Conservation (phyloP, 2,888 invertebrate genomes). For the Eupithecia inturbata region DNA sequence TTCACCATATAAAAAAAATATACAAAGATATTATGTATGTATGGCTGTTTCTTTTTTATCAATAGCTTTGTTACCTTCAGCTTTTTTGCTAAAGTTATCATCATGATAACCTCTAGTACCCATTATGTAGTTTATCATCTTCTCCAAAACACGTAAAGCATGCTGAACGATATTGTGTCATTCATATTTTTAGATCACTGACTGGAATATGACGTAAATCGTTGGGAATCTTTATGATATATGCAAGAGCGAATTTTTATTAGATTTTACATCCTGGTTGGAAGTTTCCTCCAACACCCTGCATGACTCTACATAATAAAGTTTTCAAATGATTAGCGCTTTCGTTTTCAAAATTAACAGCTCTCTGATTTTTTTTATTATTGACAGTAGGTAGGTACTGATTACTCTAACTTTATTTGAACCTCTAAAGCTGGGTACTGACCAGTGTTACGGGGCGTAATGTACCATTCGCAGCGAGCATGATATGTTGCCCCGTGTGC, state of each 20-base stretch:
- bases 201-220: constrained; percentile 25
- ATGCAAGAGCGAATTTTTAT: background rate
- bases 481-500: too few relatives aligned
- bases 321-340: background rate
- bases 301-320: background rate
- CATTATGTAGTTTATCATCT: constrained; percentile 23
- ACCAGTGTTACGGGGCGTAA: too few relatives aligned
- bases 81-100: constrained; percentile 13
- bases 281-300: background rate
- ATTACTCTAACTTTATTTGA: background rate
- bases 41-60: too few relatives aligned
- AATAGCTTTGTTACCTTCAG: too few relatives aligned
- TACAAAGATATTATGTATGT: too few relatives aligned
- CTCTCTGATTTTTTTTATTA: background rate
- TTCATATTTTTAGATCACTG: constrained; percentile 28
- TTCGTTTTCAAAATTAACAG: background rate
- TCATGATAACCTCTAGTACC: constrained; percentile 25
- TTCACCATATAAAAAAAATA: too few relatives aligned
- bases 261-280: background rate
- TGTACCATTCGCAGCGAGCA: too few relatives aligned
- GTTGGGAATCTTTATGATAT: background rate
- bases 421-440: background rate
- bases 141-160: constrained; percentile 14
- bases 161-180: constrained; percentile 22
- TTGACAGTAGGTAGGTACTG: background rate